These are phyloP conservation scores for Heliconius ethilla DNA, from an alignment of 2,888 invertebrate species.

Conservation along the genomic window DNA sequence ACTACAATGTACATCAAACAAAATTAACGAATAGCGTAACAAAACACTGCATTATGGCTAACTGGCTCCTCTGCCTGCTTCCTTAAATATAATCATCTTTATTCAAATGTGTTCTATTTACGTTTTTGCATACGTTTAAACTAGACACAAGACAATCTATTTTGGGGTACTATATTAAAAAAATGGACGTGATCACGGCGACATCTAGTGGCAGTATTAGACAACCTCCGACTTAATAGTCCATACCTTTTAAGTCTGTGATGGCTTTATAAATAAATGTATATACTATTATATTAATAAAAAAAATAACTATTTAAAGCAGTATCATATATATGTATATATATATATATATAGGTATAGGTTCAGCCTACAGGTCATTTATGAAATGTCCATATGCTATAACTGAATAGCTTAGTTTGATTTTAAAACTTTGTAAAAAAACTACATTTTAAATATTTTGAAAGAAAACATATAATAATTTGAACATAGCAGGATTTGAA, in stretches of 20 bases:
- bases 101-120: background rate
- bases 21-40: background rate
- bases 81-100: no score
- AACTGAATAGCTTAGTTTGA: background rate
- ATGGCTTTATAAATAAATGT: constrained; percentile 14
- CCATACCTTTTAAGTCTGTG: background rate
- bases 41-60: background rate
- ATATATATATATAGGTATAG: no score
- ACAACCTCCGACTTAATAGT: constrained; percentile 36
- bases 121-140: background rate
- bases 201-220: constrained; percentile 51
- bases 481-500: background rate
- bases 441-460: no score
- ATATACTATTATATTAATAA: background rate
- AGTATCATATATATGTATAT: no score
- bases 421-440: no score
- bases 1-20: background rate
- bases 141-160: constrained; percentile 8
- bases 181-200: constrained; percentile 48
- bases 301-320: constrained; percentile 3
- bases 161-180: constrained; percentile 42
- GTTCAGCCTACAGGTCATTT: background rate
- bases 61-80: no score
- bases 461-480: background rate
- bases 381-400: background rate